Percentiles rank a stretch among this genome's conserved stretches.
These are phyloP conservation scores for Marmota monax DNA, from an alignment of 2,113 vertebrate genomes.

Conservation along the genomic window DNA sequence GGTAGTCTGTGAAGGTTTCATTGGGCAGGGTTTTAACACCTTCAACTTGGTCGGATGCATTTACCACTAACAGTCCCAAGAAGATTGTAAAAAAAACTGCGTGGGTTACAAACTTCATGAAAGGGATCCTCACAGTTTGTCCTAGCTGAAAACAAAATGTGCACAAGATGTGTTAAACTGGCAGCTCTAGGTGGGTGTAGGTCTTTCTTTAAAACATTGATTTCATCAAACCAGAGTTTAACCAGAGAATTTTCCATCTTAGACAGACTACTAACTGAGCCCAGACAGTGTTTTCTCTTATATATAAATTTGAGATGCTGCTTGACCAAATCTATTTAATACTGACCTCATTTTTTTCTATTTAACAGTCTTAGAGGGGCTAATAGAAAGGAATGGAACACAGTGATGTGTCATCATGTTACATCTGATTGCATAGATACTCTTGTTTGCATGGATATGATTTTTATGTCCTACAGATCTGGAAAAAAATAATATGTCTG, in stretches of 20 bases:
- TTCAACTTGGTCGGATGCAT: constrained; percentile 97
- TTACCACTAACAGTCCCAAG: constrained; percentile 94
- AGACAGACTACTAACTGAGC: background rate
- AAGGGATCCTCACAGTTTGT: constrained; percentile 95
- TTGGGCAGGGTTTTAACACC: constrained; percentile 98
- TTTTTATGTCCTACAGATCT: background rate
- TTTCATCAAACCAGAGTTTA: background rate
- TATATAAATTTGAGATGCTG: background rate
- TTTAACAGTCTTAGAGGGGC: background rate
- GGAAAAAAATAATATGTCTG: background rate
- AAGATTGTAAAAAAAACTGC: constrained; percentile 98
- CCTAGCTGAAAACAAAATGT: constrained; percentile 91
- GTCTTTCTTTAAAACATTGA: background rate
- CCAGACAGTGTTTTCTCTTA: background rate
- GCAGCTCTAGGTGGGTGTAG: no score
- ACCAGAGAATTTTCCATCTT: background rate
- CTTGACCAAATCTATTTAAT: background rate
- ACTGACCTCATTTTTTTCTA: background rate
- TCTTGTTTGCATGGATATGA: background rate
- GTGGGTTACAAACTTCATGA: constrained; percentile 99
- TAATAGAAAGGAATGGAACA: background rate
- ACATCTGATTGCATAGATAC: no score
- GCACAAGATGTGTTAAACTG: constrained; percentile 11
- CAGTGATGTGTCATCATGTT: background rate
- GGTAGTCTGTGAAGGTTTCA: constrained; percentile 97